Evolutionary conservation across 2,888 invertebrate species (phyloP).

Genomic region (Pammene aurita): DNA sequence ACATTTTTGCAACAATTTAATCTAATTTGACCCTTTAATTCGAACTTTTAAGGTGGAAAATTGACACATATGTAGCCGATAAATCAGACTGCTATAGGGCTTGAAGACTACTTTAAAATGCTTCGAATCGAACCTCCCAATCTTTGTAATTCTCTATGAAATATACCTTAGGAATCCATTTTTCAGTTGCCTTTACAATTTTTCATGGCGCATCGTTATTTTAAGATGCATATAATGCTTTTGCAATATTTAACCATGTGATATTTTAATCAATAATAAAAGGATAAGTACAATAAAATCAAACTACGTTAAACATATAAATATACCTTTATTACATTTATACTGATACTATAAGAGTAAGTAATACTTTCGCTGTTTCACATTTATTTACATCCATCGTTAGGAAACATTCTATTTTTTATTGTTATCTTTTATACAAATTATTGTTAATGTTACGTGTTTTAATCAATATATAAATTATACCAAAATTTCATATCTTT

Average conservation of each 20-base stretch:
- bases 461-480: slow-evolving; percentile 12
- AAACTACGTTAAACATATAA: background rate
- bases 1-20: no score
- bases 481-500: background rate
- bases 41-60: no score
- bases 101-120: no score
- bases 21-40: no score
- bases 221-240: background rate
- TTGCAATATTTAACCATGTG: background rate
- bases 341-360: background rate
- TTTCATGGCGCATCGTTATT: background rate
- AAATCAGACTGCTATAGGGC: no score
- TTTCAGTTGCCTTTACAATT: no score
- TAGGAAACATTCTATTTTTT: slow-evolving; percentile 7
- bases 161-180: no score
- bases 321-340: slow-evolving; percentile 3
- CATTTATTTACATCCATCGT: background rate
- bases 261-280: slow-evolving; percentile 4
- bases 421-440: slow-evolving; percentile 4
- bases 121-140: no score
- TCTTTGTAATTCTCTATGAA: no score
- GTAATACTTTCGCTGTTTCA: background rate
- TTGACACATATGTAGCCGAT: no score
- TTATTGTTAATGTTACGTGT: slow-evolving; percentile 4
- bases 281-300: slow-evolving; percentile 19